Conservation (phyloP, 2,113 vertebrate species). For the Lipotes vexillifer region DNA sequence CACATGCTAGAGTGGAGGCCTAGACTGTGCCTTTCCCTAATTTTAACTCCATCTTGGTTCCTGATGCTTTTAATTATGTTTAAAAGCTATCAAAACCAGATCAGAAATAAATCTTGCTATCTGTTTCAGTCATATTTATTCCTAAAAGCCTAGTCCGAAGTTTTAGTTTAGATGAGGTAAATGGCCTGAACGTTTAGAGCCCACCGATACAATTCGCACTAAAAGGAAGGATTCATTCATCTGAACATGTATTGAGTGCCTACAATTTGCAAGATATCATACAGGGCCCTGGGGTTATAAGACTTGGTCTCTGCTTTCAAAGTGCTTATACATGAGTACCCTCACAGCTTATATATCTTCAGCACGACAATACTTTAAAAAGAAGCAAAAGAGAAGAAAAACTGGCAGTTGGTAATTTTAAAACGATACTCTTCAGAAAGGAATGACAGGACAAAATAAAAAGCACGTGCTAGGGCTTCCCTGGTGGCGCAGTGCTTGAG, state of each 20-base stretch:
- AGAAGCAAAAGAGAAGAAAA: neutral
- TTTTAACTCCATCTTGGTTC: neutral
- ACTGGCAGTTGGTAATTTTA: neutral
- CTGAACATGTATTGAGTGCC: neutral
- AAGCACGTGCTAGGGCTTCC: neutral
- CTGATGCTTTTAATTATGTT: neutral
- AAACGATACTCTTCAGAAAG: neutral
- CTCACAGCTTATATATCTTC: neutral
- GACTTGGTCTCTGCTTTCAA: conserved; percentile 3
- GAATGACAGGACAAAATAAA: neutral
- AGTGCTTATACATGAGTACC: neutral
- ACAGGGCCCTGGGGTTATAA: neutral
- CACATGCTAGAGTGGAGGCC: neutral
- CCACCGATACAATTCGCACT: neutral
- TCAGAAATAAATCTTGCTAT: neutral
- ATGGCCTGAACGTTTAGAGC: neutral
- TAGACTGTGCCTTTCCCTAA: neutral
- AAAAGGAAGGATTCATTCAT: neutral
- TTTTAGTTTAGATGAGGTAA: neutral
- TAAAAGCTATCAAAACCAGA: neutral
- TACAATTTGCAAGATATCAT: neutral
- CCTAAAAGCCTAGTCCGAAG: neutral
- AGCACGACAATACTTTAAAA: neutral
- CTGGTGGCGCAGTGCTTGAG: too few relatives aligned
- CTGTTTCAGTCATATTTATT: neutral